Conservation (phyloP, 2,888 invertebrate species). For the Athalia rosae region DNA sequence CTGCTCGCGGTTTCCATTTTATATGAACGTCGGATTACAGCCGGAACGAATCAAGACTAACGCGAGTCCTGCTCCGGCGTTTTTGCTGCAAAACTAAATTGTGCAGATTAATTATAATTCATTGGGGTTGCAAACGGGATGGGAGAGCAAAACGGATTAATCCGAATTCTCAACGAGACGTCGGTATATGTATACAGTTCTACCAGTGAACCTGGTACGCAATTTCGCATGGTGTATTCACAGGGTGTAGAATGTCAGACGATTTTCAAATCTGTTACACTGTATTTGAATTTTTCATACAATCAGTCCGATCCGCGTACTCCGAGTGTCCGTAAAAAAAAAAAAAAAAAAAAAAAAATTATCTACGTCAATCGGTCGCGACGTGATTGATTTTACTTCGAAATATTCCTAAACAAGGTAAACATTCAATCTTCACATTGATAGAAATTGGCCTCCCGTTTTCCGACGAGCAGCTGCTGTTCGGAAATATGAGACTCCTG, state of each 20-base stretch:
- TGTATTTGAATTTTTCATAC: no score
- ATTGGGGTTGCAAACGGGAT: not conserved
- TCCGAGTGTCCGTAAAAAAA: no score
- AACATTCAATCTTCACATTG: not conserved
- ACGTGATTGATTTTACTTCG: not conserved
- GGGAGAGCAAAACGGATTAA: not conserved
- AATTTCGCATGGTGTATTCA: no score
- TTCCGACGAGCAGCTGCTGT: no score
- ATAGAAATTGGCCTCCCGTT: no score
- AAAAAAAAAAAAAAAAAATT: no score
- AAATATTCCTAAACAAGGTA: not conserved
- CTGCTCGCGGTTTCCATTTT: not conserved
- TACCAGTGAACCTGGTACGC: not conserved
- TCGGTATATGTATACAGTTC: not conserved
- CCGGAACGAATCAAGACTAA: not conserved
- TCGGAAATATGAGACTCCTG: no score
- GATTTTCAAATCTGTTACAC: no score
- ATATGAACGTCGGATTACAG: not conserved
- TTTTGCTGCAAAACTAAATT: not conserved
- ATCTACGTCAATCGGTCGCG: no score
- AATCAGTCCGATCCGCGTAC: no score
- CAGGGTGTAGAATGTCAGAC: no score
- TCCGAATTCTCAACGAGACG: not conserved
- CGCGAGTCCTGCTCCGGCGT: not conserved
- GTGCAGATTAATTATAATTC: conserved; percentile 1